Evolutionary conservation across 1,140 invertebrate species (phyloP).

Genomic region (Heliconius hewitsoni): DNA sequence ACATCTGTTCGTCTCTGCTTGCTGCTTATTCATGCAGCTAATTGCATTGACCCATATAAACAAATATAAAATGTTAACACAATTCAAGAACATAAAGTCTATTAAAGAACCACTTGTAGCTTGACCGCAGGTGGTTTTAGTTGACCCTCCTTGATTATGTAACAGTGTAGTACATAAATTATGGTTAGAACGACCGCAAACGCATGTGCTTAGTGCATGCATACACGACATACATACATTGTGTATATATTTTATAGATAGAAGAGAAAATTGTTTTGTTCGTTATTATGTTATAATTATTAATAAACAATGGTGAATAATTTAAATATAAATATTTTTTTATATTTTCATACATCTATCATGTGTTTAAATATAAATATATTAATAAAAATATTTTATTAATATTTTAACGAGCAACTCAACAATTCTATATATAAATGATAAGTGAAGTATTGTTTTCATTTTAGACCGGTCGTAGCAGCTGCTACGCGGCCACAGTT

Average conservation of each 20-base stretch:
- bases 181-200: constrained; percentile 17
- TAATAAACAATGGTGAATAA: no score
- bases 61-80: background rate
- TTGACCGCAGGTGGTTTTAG: constrained; percentile 17
- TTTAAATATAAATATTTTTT: no score
- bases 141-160: constrained; percentile 20
- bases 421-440: background rate
- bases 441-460: constrained; percentile 8
- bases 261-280: background rate
- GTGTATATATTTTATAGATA: background rate
- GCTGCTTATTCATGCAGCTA: no score
- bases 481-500: constrained; percentile 8
- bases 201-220: constrained; percentile 8
- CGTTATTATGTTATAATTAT: background rate
- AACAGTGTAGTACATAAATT: constrained; percentile 16
- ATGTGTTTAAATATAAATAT: background rate
- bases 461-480: constrained; percentile 15
- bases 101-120: constrained; percentile 18
- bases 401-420: background rate
- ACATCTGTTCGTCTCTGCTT: no score
- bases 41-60: background rate
- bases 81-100: constrained; percentile 2
- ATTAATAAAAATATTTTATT: background rate
- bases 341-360: background rate
- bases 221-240: background rate